Conservation (phyloP, 2,113 vertebrate genomes). For the Oncorhynchus masou region DNA sequence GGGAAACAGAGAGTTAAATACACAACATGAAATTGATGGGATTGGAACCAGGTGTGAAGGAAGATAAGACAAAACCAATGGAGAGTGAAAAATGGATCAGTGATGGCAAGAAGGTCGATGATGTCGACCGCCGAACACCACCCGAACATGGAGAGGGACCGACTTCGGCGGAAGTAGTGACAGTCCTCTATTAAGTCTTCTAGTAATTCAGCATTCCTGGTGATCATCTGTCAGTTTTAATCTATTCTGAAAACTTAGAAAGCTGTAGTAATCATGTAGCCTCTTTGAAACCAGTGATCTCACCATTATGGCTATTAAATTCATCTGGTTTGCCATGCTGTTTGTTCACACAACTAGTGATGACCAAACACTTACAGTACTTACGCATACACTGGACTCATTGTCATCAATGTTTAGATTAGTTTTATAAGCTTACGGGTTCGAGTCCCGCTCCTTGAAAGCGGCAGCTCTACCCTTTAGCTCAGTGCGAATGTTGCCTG, state of each 20-base stretch:
- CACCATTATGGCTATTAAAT: not conserved
- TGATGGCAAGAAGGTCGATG: too few relatives aligned
- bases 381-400: not conserved
- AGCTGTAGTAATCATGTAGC: not conserved
- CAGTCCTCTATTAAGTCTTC: not conserved
- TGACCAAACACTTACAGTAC: not conserved
- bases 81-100: too few relatives aligned
- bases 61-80: too few relatives aligned
- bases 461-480: too few relatives aligned
- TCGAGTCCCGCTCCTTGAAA: too few relatives aligned
- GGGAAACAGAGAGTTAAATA: too few relatives aligned
- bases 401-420: not conserved
- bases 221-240: constrained; percentile 26
- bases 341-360: not conserved
- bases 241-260: constrained; percentile 21
- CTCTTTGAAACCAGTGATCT: not conserved
- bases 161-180: too few relatives aligned
- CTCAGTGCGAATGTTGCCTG: too few relatives aligned
- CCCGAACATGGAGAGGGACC: too few relatives aligned
- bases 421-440: not conserved
- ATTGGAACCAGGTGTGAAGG: too few relatives aligned
- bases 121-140: too few relatives aligned
- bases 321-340: not conserved
- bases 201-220: constrained; percentile 6
- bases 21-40: too few relatives aligned